Percentiles rank a stretch among this genome's conserved stretches.
phyloP scores from a whole-genome alignment of 2,113 vertebrate genomes.

The Tichodroma muraria region DNA sequence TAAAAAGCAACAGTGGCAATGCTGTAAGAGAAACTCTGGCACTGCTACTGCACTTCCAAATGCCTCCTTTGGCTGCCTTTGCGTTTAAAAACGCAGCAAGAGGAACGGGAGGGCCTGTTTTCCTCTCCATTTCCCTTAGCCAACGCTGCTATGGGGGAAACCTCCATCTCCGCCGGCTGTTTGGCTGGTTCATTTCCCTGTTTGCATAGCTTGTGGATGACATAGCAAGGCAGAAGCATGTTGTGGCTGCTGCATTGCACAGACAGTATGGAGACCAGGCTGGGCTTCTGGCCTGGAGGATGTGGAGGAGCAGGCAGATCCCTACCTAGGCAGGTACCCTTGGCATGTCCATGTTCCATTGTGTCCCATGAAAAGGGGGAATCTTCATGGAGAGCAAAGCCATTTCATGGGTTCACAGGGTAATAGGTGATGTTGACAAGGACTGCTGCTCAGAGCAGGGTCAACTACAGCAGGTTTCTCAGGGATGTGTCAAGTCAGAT shows the following conservation, averaged over 20 bases:
- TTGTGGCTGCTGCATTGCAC: neutral
- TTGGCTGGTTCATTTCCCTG: neutral
- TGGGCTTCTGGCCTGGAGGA: neutral
- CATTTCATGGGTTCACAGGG: neutral
- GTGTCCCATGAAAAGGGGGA: neutral
- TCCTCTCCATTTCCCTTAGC: neutral
- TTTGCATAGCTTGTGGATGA: neutral
- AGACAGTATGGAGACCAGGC: neutral
- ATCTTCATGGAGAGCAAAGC: neutral
- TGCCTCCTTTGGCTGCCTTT: neutral
- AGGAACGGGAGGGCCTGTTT: neutral
- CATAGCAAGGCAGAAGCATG: neutral
- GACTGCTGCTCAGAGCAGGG: neutral
- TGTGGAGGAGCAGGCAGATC: neutral
- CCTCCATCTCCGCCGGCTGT: fast-evolving
- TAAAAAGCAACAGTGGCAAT: neutral
- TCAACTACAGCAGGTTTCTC: neutral
- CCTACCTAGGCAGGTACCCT: neutral
- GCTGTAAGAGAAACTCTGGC: neutral
- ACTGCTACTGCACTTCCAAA: neutral
- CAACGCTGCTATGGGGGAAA: neutral
- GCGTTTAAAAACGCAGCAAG: neutral
- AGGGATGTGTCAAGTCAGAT: neutral
- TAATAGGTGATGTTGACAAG: neutral
- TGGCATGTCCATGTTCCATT: fast-evolving